Evolutionary conservation across 2,888 invertebrate species (phyloP).

Genomic region (Drosophila siamana): DNA sequence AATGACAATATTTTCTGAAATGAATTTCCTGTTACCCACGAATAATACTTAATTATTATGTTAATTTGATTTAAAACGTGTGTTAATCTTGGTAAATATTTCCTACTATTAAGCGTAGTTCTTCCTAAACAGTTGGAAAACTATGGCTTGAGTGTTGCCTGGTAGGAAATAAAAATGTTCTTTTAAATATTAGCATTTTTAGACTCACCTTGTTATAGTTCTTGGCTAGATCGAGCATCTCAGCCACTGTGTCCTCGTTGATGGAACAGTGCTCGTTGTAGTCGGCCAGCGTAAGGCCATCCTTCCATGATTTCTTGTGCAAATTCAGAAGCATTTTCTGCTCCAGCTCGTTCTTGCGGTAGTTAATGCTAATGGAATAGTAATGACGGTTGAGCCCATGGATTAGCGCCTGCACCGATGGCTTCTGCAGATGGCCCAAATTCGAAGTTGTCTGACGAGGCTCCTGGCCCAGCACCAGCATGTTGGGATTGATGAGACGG

Average conservation of each 20-base stretch:
- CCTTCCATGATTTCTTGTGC: conserved; percentile 99
- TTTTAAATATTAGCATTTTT: too few relatives aligned
- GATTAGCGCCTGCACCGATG: conserved; percentile 99
- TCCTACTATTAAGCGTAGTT: too few relatives aligned
- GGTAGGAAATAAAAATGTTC: too few relatives aligned
- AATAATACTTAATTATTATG: too few relatives aligned
- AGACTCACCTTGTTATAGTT: conserved; percentile 94
- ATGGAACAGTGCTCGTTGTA: conserved; percentile 96
- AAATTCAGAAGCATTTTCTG: conserved; percentile 99
- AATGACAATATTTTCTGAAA: too few relatives aligned
- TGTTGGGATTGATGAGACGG: conserved; percentile 99
- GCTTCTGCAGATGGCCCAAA: conserved; percentile 98
- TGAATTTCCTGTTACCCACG: background rate
- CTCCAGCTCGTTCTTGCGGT: conserved; percentile 99
- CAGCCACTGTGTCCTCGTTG: conserved; percentile 97
- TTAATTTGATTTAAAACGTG: too few relatives aligned
- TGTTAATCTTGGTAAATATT: too few relatives aligned
- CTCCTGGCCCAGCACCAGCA: conserved; percentile 99
- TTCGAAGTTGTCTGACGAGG: conserved; percentile 99
- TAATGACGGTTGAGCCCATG: conserved; percentile 99
- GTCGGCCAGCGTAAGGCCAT: conserved; percentile 95
- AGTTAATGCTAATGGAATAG: conserved; percentile 99
- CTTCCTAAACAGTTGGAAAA: too few relatives aligned
- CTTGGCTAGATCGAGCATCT: conserved; percentile 98
- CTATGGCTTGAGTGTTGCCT: too few relatives aligned